Percentiles rank a stretch among this genome's conserved stretches.
Evolutionary conservation across 1,140 invertebrate species (phyloP).

Genomic region (Polypedilum pembai): DNA sequence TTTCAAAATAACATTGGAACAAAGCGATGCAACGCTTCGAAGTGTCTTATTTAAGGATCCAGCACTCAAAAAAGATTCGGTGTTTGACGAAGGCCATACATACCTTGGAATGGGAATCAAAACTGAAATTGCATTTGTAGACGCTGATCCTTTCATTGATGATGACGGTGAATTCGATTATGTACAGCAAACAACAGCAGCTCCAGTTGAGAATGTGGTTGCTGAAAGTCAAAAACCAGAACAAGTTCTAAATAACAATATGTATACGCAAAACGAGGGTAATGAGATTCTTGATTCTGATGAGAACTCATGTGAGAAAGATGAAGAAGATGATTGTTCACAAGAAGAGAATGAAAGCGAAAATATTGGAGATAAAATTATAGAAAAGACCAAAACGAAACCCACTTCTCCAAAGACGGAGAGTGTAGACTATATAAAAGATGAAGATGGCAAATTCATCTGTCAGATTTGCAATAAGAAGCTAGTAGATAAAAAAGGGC

Average conservation of each 20-base stretch:
- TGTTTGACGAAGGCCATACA: neutral
- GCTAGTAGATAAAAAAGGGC: conserved; percentile 10
- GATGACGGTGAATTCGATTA: conserved; percentile 28
- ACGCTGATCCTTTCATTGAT: conserved; percentile 13
- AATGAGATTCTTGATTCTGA: neutral
- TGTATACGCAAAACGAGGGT: neutral
- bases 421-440: conserved; percentile 5
- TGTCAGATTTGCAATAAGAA: conserved; percentile 29
- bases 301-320: no score
- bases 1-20: neutral
- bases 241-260: neutral
- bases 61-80: conserved; percentile 10
- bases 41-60: neutral
- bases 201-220: neutral
- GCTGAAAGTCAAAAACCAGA: neutral
- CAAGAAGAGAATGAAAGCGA: neutral
- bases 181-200: neutral
- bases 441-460: conserved; percentile 8
- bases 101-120: neutral
- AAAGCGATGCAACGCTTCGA: conserved; percentile 25
- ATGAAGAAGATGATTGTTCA: neutral
- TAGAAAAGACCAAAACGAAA: neutral
- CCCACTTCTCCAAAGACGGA: neutral
- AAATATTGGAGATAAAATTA: neutral
- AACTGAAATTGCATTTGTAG: conserved; percentile 3